Evolutionary conservation across 2,888 invertebrate genomes (phyloP).

Genomic region (Holacanthella duospinosa): DNA sequence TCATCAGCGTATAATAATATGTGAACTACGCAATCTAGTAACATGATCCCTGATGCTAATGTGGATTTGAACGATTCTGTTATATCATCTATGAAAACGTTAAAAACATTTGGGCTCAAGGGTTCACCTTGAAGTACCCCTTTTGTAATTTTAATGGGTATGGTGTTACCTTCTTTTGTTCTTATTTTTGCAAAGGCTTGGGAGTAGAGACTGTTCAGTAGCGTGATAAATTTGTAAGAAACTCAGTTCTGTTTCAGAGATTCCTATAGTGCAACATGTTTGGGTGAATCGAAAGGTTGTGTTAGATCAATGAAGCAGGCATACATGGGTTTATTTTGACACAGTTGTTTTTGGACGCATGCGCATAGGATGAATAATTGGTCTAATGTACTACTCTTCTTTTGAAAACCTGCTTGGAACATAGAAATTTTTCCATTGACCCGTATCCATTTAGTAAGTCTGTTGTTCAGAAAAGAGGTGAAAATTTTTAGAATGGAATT

Average conservation of each 20-base stretch:
- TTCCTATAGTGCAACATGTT: constrained; percentile 24
- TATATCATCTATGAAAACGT: too few relatives aligned
- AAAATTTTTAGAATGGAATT: constrained; percentile 31
- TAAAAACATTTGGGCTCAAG: too few relatives aligned
- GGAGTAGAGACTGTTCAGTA: constrained; percentile 14
- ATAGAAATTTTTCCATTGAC: constrained; percentile 28
- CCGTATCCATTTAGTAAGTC: constrained; percentile 29
- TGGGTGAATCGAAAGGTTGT: constrained; percentile 31
- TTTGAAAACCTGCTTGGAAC: too few relatives aligned
- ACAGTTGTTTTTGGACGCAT: constrained; percentile 15
- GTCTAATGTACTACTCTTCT: constrained; percentile 36
- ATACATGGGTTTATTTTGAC: constrained; percentile 20
- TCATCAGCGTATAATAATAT: too few relatives aligned
- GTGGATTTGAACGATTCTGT: too few relatives aligned
- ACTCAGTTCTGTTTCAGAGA: constrained; percentile 19
- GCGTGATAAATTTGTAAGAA: constrained; percentile 25
- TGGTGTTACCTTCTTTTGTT: neutral
- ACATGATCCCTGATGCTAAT: too few relatives aligned
- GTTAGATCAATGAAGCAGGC: too few relatives aligned
- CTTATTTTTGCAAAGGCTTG: constrained; percentile 8
- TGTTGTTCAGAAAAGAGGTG: constrained; percentile 21
- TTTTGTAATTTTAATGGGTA: constrained; percentile 21
- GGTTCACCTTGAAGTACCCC: too few relatives aligned
- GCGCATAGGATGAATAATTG: constrained; percentile 32
- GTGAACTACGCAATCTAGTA: too few relatives aligned